Base-by-base conservation (phyloP, 2,888 invertebrate species). In the Tenthredo scrophulariae region DNA sequence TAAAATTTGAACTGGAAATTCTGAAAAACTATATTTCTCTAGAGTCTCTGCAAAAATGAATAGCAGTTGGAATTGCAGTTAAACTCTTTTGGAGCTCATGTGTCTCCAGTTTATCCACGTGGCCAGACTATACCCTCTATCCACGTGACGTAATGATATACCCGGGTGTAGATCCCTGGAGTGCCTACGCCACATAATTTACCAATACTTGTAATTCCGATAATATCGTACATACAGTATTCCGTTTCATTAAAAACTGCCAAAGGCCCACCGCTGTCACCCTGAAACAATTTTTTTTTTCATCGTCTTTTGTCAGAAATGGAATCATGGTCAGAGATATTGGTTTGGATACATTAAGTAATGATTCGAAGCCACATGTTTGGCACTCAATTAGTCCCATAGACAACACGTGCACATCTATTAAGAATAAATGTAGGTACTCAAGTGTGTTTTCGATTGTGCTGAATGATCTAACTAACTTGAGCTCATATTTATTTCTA, bases 191-290 rank as follows among this genome's bases (percentile, higher is more conserved):
- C 94, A 86, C 95, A 94, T 50, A 92, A 84, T 86, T 90, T 90
- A 43, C 95, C 94, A 86, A 94, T 92, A 1, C 94, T 95, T 3
- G 95, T 95, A 0, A 95, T 86, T 0, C 95, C 95, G 0, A 95
- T 89, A 0, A 95, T 87, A 72, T 93, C 93, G 88, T 94, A 94
- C 93, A 95, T 93, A 86, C 96, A 96, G 74, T 94, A 87, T 0
- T 91, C 89, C 0, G 86, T 84, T 88, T 92, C 92, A 85, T 91
- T 93, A 74, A 90, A 91, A 0, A 94, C 89, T 75, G 94, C 93
- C 33, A 96, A 91, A 0, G 96, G 96, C 0, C 96, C 96, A 15
- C 96, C 96, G 10, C 96, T 96, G 92, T 96, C 96, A 10, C 96
- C 96, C 94, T 96, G 90, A 58, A 62, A 58, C n/a, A 58, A n/a